Evolutionary conservation across 2,113 vertebrate genomes (phyloP).

Genomic region (Phainopepla nitens): DNA sequence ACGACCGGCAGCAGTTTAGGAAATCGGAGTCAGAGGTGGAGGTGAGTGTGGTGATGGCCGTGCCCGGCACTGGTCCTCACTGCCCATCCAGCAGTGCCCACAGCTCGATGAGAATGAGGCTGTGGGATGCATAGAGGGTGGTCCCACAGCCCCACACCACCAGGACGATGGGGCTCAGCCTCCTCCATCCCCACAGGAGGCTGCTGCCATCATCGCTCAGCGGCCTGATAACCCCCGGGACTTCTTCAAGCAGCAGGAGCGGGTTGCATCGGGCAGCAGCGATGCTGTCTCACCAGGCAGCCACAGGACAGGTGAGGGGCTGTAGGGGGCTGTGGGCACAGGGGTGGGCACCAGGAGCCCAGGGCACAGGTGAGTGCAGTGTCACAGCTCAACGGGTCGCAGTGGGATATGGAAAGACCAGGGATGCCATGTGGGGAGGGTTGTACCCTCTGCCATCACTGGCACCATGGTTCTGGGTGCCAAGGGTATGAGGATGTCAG

Average conservation of each 20-base stretch:
- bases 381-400: neutral
- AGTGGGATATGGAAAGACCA: neutral
- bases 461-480: neutral
- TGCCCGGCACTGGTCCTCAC: rapidly evolving
- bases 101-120: neutral
- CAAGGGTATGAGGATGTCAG: neutral
- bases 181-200: slow-evolving; percentile 76
- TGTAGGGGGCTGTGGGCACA: neutral
- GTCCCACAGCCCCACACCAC: neutral
- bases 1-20: slow-evolving; percentile 83
- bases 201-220: slow-evolving; percentile 95
- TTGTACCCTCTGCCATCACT: neutral
- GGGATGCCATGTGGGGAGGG: neutral
- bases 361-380: neutral
- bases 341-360: neutral
- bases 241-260: slow-evolving; percentile 93
- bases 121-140: neutral
- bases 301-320: slow-evolving; percentile 85
- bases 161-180: rapidly evolving
- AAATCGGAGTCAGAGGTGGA: slow-evolving; percentile 91
- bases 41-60: slow-evolving; percentile 56
- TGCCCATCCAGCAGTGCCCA: neutral
- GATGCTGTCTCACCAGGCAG: slow-evolving; percentile 79
- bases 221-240: slow-evolving; percentile 92
- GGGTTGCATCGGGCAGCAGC: slow-evolving; percentile 80